Percentiles rank a stretch among this genome's conserved stretches.
Evolutionary conservation across 2,888 invertebrate species (phyloP).

Genomic region (Hylaea fasciaria): DNA sequence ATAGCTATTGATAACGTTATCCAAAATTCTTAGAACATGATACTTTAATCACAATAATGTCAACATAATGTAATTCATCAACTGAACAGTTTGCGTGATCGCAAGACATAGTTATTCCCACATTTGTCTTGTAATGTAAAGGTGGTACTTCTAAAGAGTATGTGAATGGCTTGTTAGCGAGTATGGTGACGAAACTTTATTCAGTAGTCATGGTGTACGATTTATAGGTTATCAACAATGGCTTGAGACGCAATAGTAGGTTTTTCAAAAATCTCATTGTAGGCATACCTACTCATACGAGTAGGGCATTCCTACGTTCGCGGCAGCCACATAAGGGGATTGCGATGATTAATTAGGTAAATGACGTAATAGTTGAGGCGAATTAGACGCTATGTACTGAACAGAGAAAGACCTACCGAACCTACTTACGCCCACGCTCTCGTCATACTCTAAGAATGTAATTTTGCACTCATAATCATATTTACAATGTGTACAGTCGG

Average conservation of each 20-base stretch:
- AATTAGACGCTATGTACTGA: conserved; percentile 39
- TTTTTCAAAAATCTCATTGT: neutral
- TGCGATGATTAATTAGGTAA: conserved; percentile 43
- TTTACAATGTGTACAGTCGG: conserved; percentile 14
- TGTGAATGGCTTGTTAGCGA: conserved; percentile 34
- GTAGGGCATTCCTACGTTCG: conserved; percentile 16
- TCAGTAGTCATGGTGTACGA: conserved; percentile 17
- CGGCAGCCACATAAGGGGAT: conserved; percentile 34
- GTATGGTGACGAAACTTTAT: conserved; percentile 45
- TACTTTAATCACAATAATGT: no score
- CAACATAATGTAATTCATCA: conserved; percentile 36
- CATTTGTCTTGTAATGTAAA: conserved; percentile 48
- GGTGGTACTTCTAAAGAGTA: conserved; percentile 27
- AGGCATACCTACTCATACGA: no score
- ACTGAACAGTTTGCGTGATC: conserved; percentile 39
- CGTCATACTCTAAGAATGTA: conserved; percentile 19
- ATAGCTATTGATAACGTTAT: neutral
- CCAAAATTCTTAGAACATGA: neutral
- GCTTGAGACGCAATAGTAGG: no score
- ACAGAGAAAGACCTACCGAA: conserved; percentile 28
- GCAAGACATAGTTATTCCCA: conserved; percentile 49
- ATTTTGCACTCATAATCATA: conserved; percentile 23
- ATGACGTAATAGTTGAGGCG: conserved; percentile 44
- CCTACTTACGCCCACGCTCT: conserved; percentile 17
- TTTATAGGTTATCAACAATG: no score